Conservation (phyloP, 2,113 vertebrate species). For the Ceyx melanurus region DNA sequence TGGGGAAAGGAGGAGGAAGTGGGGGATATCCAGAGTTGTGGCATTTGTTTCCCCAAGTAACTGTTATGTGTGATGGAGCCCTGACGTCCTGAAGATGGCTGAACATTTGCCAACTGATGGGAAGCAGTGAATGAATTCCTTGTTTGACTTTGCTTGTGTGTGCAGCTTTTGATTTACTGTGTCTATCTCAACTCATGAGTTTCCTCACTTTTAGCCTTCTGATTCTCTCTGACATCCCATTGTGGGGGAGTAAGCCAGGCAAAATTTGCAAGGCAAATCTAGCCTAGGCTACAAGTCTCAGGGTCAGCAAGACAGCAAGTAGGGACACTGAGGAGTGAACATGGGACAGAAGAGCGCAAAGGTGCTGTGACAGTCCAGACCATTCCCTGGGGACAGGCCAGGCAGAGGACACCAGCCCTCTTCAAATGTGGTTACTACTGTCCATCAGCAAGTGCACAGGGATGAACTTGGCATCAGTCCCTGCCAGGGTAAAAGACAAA, state of each 20-base stretch:
- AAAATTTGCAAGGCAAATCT: not conserved
- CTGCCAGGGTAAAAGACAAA: not conserved
- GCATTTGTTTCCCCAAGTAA: not conserved
- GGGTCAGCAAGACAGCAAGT: not conserved
- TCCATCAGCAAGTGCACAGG: not conserved
- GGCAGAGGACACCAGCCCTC: not conserved
- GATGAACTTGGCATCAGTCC: not conserved
- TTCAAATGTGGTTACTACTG: not conserved
- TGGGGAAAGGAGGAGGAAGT: not conserved
- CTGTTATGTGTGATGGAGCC: accelerated
- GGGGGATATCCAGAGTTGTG: not conserved
- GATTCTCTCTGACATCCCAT: not conserved
- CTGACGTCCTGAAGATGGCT: not conserved
- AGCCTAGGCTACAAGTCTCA: not conserved
- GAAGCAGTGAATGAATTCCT: not conserved
- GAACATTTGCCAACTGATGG: not conserved
- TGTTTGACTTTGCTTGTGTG: not conserved
- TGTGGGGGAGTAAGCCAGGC: accelerated
- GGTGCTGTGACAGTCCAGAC: not conserved
- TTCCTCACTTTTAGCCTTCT: not conserved
- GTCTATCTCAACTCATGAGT: not conserved
- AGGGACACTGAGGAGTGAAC: not conserved
- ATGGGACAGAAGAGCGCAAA: not conserved
- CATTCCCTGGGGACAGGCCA: accelerated
- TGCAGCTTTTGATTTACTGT: not conserved